Evolutionary conservation across 2,797 vertebrate genomes (phyloP).

Genomic region (Poecile montanus): DNA sequence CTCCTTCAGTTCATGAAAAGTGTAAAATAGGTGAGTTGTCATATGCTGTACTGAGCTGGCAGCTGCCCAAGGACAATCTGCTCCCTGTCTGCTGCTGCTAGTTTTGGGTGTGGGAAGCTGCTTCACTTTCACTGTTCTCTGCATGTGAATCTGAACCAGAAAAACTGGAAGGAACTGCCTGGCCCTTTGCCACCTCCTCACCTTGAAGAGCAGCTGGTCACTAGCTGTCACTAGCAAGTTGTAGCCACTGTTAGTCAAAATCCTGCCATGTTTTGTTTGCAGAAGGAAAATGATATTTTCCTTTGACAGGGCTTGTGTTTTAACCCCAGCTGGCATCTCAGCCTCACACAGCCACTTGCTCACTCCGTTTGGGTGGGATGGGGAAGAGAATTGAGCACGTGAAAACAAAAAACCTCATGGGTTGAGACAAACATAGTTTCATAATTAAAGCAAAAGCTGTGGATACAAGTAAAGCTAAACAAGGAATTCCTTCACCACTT

Average conservation of each 20-base stretch:
- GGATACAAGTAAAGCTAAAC: neutral
- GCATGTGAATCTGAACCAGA: neutral
- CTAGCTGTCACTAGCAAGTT: neutral
- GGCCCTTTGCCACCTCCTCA: neutral
- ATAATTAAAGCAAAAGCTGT: neutral
- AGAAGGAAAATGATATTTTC: neutral
- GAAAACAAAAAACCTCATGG: neutral
- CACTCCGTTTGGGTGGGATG: neutral
- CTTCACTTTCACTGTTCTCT: neutral
- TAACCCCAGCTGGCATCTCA: neutral
- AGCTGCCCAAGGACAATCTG: neutral
- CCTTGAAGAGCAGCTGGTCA: neutral
- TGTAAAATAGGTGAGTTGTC: neutral
- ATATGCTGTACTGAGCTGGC: neutral
- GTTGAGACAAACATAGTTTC: neutral
- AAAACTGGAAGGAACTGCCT: neutral
- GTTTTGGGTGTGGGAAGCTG: neutral
- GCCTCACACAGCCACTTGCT: neutral
- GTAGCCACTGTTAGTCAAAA: neutral
- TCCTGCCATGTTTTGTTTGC: neutral
- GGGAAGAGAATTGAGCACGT: neutral
- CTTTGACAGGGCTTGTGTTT: neutral
- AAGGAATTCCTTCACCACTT: neutral
- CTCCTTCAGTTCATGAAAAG: neutral
- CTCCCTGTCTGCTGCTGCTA: neutral